Conservation (phyloP, 2,888 invertebrate species). For the Adineta ricciae region DNA sequence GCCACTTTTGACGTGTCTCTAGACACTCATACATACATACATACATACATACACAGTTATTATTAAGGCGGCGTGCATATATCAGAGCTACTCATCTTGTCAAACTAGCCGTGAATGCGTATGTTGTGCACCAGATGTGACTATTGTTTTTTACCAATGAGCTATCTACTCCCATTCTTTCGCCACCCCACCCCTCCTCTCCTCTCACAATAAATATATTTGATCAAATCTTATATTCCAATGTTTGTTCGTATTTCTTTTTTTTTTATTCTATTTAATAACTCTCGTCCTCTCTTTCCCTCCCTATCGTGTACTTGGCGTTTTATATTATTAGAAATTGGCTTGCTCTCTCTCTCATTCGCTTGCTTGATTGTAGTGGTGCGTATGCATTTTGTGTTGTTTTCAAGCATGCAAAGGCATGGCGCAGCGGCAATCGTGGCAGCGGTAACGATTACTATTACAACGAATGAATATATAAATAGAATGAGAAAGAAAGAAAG, state of each 20-base stretch:
- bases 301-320: background rate
- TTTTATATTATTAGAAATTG: slow-evolving; percentile 3
- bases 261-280: background rate
- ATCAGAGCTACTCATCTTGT: background rate
- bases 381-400: background rate
- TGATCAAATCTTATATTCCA: background rate
- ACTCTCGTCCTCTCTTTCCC: background rate
- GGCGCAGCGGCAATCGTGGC: background rate
- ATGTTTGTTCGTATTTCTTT: background rate
- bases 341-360: background rate
- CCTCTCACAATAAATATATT: background rate
- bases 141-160: slow-evolving; percentile 9
- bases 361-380: background rate
- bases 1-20: slow-evolving; percentile 5
- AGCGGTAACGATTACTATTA: slow-evolving; percentile 12
- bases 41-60: background rate
- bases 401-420: slow-evolving; percentile 9
- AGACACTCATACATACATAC: background rate
- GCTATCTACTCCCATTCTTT: background rate
- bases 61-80: slow-evolving; percentile 9
- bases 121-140: slow-evolving; percentile 5
- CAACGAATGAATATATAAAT: slow-evolving; percentile 9
- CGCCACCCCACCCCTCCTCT: no score
- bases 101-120: background rate
- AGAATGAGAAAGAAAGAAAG: background rate